Conservation (phyloP, 1,140 invertebrate species). For the Diabrotica undecimpunctata region DNA sequence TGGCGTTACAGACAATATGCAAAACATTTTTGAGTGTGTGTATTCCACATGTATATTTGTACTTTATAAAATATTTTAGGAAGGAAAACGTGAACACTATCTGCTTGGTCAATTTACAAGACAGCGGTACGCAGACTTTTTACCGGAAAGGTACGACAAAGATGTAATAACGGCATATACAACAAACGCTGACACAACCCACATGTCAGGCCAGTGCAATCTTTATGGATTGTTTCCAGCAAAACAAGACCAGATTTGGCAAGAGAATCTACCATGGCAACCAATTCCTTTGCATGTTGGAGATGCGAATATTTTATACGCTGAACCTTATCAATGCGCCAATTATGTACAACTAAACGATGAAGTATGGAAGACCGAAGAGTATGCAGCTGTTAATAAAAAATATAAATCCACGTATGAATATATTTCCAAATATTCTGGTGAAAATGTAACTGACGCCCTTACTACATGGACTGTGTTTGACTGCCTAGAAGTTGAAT, state of each 20-base stretch:
- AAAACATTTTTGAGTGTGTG: too few species aligned
- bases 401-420: neutral
- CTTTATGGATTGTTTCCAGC: constrained; percentile 55
- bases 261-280: constrained; percentile 52
- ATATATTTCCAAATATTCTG: neutral
- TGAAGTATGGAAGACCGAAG: neutral
- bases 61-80: constrained; percentile 43
- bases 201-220: constrained; percentile 54
- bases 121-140: constrained; percentile 55
- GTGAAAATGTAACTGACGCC: neutral
- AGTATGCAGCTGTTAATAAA: neutral
- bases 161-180: constrained; percentile 35
- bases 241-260: constrained; percentile 48
- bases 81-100: constrained; percentile 60
- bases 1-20: too few species aligned
- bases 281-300: constrained; percentile 47
- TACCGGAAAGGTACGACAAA: constrained; percentile 56
- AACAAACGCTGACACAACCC: constrained; percentile 52
- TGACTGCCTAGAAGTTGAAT: neutral
- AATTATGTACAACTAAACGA: neutral
- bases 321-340: neutral
- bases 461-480: neutral
- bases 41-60: too few species aligned
- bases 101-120: constrained; percentile 58
- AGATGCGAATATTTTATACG: neutral